Conservation (phyloP, 2,113 vertebrate genomes). For the Stercorarius parasiticus region DNA sequence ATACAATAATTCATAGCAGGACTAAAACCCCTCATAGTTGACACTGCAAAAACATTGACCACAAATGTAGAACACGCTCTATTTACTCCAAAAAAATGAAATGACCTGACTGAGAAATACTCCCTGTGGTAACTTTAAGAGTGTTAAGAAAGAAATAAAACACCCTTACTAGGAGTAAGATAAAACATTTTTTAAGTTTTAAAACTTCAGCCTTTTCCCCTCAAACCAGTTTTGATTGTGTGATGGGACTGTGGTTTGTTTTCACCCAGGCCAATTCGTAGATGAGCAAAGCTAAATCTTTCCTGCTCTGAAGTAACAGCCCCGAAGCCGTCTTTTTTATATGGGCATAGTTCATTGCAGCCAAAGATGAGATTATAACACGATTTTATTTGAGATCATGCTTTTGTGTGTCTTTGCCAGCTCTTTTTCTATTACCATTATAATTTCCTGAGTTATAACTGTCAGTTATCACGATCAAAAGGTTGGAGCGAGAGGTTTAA, state of each 20-base stretch:
- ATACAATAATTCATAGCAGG: neutral
- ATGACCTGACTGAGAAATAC: neutral
- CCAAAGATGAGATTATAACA: neutral
- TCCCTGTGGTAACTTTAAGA: neutral
- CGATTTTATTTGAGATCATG: neutral
- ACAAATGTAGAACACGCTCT: neutral
- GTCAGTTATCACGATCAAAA: neutral
- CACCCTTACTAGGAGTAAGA: neutral
- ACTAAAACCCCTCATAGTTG: neutral
- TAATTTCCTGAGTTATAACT: slow-evolving; percentile 7
- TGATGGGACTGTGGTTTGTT: neutral
- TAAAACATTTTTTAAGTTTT: neutral
- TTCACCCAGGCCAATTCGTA: neutral
- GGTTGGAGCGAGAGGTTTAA: slow-evolving; percentile 2
- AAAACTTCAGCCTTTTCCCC: neutral
- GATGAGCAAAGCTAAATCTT: neutral
- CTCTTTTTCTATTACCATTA: neutral
- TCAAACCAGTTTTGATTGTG: neutral
- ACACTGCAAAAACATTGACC: neutral
- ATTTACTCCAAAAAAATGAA: neutral
- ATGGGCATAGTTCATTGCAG: neutral
- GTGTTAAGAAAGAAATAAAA: neutral
- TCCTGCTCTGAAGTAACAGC: neutral
- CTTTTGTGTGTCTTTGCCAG: neutral
- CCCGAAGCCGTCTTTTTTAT: neutral